Base-by-base conservation (phyloP, 2,797 vertebrate species). In the Lindbergichthys nudifrons region DNA sequence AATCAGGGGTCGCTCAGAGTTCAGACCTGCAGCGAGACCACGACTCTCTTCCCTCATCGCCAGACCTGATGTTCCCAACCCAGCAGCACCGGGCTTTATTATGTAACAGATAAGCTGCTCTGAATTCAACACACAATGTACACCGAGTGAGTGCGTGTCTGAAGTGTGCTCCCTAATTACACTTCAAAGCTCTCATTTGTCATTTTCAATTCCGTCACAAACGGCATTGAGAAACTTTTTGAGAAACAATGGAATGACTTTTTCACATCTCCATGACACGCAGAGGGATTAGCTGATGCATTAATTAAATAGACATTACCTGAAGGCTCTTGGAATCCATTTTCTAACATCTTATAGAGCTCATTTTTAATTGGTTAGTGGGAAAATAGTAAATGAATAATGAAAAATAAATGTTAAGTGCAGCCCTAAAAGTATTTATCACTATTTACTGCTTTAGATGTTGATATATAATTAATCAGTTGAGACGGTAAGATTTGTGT, bases 91-190 rank as follows among this genome's bases (percentile, higher is more conserved):
- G 45, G 66, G 53, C 3, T 1, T 26, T 60, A n/a, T 83, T 84
- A 83, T 64, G 45, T 71, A 85, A 84, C 68, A 80, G 70, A 83
- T 86, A 83, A 86, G 77, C 83, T 74, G 63, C 71, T 74, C 51
- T 18, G 32, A 36, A 36, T 36, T 36, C 32, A 36, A 6, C 32
- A 36, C 32, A 36, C 6, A 6, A 36, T 6, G 6, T 36, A 36
- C 32, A 36, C 26, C 4, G 4, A 26, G 26, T 26, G 4, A 26
- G 32, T 36, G 54, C 18, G 67, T 19, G 30, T 4, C 0, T 14
- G 10, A 36, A 42, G 61, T 19, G 19, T n/a, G 41, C 21, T 62
- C 47, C 1, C 2, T 60, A 72, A 74, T 66, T 50, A 75, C 64
- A 72, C 78, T 65, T 83, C 75, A 82, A 81, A 82, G 79, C n/a